Evolutionary conservation across 1,140 invertebrate genomes (phyloP), one percentile per base, ranked within the genome.

Genomic region (Saccostrea echinata): DNA sequence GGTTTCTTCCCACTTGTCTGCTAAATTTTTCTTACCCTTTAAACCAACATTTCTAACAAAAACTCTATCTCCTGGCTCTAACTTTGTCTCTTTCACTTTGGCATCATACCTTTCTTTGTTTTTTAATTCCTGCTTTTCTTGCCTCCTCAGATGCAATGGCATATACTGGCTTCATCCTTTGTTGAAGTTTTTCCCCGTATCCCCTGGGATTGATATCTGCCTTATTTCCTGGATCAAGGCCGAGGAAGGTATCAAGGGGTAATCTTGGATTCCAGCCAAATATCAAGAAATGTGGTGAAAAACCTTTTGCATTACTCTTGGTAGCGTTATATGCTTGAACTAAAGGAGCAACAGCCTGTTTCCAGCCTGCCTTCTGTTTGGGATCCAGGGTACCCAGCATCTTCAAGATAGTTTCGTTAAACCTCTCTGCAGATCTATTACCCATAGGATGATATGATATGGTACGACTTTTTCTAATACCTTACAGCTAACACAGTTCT

Each of bases 191-290:
- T 80, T 68, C 24, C 6, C 3, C 71, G 21, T 80, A 80, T 24
- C 33, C 24, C 1, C 27, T 80, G 0, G 16, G n/a, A 35, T 35
- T 27, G 4, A 8, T 30, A 43, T 83, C 33, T 3, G 12, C 27
- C 9, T 13, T 8, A 51, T 35, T n/a, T 6, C 51, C 51, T 16
- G 2, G 27, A 21, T 43, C 81, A 35, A 83, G 35, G 3, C 6
- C 33, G 11, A 52, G 16, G 81, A 61, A 61, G 4, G 57, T 12
- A 61, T 83, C 43, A 21, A 83, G 13, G 6, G 81, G 51, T 13
- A 83, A 21, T 24, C 43, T n/a, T 18, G 81, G 43, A 24, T 51
- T n/a, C 51, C 81, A 33, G 4, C 71, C 8, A 98, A 35, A 86
- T n/a, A n/a, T n/a, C n/a, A n/a, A n/a, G n/a, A n/a, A n/a, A n/a